phyloP scores from a whole-genome alignment of 1,140 invertebrate species.

The Colletes gigas region DNA sequence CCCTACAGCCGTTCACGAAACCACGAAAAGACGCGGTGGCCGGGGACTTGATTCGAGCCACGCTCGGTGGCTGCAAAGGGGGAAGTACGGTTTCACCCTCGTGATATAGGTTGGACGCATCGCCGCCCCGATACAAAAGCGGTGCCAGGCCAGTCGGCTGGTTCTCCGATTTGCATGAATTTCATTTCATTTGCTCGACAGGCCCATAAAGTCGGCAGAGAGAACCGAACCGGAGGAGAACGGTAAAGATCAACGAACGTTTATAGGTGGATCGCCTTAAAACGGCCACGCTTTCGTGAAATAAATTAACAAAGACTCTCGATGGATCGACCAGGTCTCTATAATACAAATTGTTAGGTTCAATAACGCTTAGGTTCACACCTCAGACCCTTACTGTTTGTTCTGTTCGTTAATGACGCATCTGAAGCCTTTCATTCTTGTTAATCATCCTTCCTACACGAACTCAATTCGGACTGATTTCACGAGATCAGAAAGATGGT shows the following conservation, averaged over 20 bases:
- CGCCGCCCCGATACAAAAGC: conserved; percentile 75
- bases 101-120: conserved; percentile 73
- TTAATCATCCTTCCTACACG: too few relatives aligned
- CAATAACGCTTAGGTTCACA: too few relatives aligned
- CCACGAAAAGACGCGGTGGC: conserved; percentile 30
- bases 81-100: conserved; percentile 59
- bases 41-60: conserved; percentile 6
- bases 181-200: conserved; percentile 70
- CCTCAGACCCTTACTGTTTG: too few relatives aligned
- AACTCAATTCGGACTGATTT: too few relatives aligned
- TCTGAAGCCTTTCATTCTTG: too few relatives aligned
- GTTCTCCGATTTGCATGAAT: conserved; percentile 68
- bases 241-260: conserved; percentile 52
- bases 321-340: too few relatives aligned
- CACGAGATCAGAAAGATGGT: too few relatives aligned
- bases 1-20: conserved; percentile 31
- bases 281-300: neutral
- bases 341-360: too few relatives aligned
- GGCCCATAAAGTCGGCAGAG: conserved; percentile 57
- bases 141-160: conserved; percentile 19
- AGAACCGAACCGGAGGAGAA: conserved; percentile 14
- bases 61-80: conserved; percentile 18
- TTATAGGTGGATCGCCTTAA: conserved; percentile 23
- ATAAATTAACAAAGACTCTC: too few relatives aligned
- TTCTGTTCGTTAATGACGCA: too few relatives aligned